These are phyloP conservation scores for Drosophila aldrichi DNA, from an alignment of 2,888 invertebrate species.

Conservation along the genomic window DNA sequence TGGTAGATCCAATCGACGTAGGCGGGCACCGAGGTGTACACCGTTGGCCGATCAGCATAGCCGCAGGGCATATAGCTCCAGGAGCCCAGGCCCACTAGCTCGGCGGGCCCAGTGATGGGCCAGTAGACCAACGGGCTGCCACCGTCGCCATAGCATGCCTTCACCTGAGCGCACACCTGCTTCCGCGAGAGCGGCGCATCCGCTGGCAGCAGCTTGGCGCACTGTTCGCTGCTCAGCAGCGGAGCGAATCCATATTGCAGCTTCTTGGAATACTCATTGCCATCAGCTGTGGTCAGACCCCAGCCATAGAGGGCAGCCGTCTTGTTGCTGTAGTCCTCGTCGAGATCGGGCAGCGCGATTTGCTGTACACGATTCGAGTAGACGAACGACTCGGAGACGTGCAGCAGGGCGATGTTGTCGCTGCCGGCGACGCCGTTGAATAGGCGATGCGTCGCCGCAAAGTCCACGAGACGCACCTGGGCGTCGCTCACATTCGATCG, in stretches of 20 bases:
- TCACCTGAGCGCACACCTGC: conserved; percentile 69
- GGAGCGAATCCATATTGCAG: conserved; percentile 67
- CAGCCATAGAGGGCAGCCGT: conserved; percentile 72
- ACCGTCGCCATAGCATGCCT: conserved; percentile 79
- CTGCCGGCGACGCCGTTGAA: conserved; percentile 84
- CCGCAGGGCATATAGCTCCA: conserved; percentile 81
- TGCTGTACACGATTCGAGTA: conserved; percentile 82
- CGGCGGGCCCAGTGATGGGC: conserved; percentile 62
- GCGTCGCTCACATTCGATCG: conserved; percentile 62
- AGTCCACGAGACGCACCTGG: conserved; percentile 79
- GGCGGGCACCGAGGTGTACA: conserved; percentile 62
- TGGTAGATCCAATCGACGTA: conserved; percentile 76
- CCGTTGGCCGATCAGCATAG: conserved; percentile 70
- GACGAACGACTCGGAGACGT: conserved; percentile 74
- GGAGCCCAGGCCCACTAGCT: conserved; percentile 73
- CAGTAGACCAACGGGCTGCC: conserved; percentile 77
- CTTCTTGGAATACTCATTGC: conserved; percentile 60
- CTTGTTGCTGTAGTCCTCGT: conserved; percentile 64
- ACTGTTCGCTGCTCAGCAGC: conserved; percentile 51
- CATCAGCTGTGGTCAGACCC: conserved; percentile 70
- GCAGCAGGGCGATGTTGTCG: conserved; percentile 87
- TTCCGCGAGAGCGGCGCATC: conserved; percentile 65
- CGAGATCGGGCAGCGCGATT: conserved; percentile 81
- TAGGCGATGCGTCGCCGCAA: conserved; percentile 80
- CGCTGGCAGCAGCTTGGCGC: conserved; percentile 54